These are phyloP conservation scores for Enteromius trimaculatus DNA, from an alignment of 2,797 vertebrate species.

Conservation along the genomic window DNA sequence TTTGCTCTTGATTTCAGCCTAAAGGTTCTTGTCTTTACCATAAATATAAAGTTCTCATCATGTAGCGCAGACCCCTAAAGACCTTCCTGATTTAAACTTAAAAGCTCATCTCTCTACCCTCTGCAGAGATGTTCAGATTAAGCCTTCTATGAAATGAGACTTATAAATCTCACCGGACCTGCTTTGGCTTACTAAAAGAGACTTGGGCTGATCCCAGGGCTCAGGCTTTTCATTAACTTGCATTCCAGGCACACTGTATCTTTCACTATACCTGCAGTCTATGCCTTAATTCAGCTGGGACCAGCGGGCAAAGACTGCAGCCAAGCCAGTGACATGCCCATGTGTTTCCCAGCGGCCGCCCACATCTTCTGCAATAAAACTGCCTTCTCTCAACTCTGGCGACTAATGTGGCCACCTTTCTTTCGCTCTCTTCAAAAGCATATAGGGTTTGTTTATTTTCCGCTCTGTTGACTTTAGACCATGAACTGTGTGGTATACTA, in stretches of 20 bases:
- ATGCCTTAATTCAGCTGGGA: slow-evolving; percentile 19
- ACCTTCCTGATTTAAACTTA: slow-evolving; percentile 1
- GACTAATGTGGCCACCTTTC: slow-evolving; percentile 62
- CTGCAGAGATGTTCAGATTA: slow-evolving; percentile 66
- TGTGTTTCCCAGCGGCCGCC: slow-evolving; percentile 56
- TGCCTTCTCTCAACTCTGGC: slow-evolving; percentile 67
- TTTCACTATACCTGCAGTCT: slow-evolving; percentile 12
- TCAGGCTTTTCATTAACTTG: slow-evolving; percentile 62
- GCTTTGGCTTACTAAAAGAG: slow-evolving; percentile 61
- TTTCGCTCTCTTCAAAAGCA: slow-evolving; percentile 9
- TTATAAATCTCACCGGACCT: slow-evolving; percentile 71
- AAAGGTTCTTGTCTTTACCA: neutral
- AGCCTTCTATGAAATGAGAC: slow-evolving; percentile 71
- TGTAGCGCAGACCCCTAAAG: neutral
- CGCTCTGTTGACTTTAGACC: slow-evolving; percentile 69
- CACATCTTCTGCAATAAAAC: slow-evolving; percentile 69
- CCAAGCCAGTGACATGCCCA: slow-evolving; percentile 60
- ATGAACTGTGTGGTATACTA: slow-evolving; percentile 68
- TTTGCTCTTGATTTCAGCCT: neutral
- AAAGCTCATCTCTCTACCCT: slow-evolving; percentile 36
- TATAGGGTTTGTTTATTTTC: slow-evolving; percentile 9
- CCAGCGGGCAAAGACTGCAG: slow-evolving; percentile 45
- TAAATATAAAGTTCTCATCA: neutral
- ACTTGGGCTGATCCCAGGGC: slow-evolving; percentile 50
- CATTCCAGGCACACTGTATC: slow-evolving; percentile 58